phyloP scores from a whole-genome alignment of 2,797 vertebrate species.

The Centropyge bicolor region DNA sequence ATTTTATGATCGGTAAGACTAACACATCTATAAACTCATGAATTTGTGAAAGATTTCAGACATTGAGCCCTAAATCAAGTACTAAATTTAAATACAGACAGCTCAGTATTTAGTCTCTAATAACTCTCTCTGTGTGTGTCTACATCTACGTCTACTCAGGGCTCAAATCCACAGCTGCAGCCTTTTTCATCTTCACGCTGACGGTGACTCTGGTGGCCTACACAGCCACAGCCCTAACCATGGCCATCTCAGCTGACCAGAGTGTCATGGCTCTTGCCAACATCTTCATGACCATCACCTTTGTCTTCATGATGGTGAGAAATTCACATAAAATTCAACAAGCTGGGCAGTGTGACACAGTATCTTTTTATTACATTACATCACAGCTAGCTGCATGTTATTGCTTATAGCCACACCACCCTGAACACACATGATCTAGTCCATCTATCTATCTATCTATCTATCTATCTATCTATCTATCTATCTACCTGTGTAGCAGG shows the following conservation, averaged over 20 bases:
- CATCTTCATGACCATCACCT: slow-evolving; percentile 89
- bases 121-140: not conserved
- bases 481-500: no score
- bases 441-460: no score
- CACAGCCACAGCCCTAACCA: slow-evolving; percentile 90
- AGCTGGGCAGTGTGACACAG: no score
- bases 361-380: no score
- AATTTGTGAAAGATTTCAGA: not conserved
- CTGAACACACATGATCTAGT: no score
- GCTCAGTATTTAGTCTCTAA: slow-evolving; percentile 2
- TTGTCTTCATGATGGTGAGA: slow-evolving; percentile 96
- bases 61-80: not conserved
- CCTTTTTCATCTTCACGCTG: slow-evolving; percentile 91
- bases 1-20: slow-evolving; percentile 90
- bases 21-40: not conserved
- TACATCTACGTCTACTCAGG: slow-evolving; percentile 79
- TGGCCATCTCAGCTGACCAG: slow-evolving; percentile 93
- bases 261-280: slow-evolving; percentile 89
- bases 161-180: slow-evolving; percentile 82
- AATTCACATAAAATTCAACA: no score
- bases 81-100: not conserved
- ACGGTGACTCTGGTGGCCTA: slow-evolving; percentile 89
- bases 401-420: no score
- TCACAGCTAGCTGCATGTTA: no score
- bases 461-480: no score